Conservation (phyloP, 2,888 invertebrate species). For the Nephrotoma guestfalica region DNA sequence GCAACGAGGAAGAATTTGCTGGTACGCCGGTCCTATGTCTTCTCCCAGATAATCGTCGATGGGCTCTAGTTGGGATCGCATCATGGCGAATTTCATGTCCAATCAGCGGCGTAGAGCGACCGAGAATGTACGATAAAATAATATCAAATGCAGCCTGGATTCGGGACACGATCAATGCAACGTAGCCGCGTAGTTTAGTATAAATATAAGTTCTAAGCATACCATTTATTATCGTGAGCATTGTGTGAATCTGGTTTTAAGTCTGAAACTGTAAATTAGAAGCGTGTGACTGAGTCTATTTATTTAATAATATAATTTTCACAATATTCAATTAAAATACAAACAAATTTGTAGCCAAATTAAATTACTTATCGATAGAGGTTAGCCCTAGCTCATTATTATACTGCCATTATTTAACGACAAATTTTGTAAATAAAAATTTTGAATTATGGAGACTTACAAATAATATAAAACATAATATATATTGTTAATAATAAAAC, state of each 20-base stretch:
- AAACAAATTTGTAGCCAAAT: not conserved
- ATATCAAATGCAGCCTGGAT: slow-evolving; percentile 78
- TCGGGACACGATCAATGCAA: slow-evolving; percentile 49
- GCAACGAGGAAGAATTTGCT: slow-evolving; percentile 76
- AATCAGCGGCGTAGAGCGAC: slow-evolving; percentile 59
- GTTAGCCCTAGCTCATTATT: not conserved
- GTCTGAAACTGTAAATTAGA: not conserved
- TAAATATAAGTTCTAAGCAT: not conserved
- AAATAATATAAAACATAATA: not conserved
- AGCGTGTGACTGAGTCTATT: not conserved
- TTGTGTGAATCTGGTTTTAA: not conserved
- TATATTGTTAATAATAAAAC: not conserved
- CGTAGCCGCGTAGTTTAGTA: slow-evolving; percentile 12
- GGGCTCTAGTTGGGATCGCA: slow-evolving; percentile 67
- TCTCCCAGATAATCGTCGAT: slow-evolving; percentile 50
- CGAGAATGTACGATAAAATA: slow-evolving; percentile 69
- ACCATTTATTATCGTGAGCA: not conserved
- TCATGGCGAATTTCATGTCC: slow-evolving; percentile 79
- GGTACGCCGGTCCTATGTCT: slow-evolving; percentile 78
- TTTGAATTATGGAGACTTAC: not conserved
- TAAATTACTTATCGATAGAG: not conserved
- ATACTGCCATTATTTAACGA: slow-evolving; percentile 5
- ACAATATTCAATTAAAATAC: not conserved
- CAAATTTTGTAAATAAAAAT: not conserved
- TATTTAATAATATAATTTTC: not conserved